A percentile compares a stretch with the other conserved stretches of the same genome.
These are phyloP conservation scores for Myotis myotis DNA, from an alignment of 2,797 vertebrate species.

Conservation along the genomic window DNA sequence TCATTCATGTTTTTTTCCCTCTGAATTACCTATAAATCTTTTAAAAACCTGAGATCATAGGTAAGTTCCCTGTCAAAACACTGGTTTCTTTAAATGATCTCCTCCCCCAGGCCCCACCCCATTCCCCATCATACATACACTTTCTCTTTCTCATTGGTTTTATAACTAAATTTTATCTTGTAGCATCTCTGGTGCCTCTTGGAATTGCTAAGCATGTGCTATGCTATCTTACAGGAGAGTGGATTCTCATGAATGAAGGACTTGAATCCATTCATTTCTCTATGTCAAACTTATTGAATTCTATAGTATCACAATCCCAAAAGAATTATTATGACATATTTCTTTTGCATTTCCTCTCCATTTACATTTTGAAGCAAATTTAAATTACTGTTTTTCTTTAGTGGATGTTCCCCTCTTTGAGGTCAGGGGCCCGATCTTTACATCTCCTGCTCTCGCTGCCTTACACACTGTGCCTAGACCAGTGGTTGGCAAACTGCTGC, in stretches of 20 bases:
- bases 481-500: no score
- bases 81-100: background rate
- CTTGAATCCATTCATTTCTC: background rate
- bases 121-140: background rate
- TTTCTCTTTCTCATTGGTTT: background rate
- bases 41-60: background rate
- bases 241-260: background rate
- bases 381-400: background rate
- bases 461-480: background rate
- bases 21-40: background rate
- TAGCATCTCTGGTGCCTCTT: constrained; percentile 1
- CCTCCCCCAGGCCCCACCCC: no score
- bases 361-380: background rate
- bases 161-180: background rate
- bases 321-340: background rate
- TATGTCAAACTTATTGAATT: background rate
- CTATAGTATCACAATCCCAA: background rate
- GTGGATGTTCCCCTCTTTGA: background rate
- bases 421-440: background rate
- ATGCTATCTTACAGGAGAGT: background rate
- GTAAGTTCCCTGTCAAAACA: background rate
- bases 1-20: background rate
- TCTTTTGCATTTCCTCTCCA: background rate
- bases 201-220: background rate
- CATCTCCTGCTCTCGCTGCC: background rate